These are phyloP conservation scores for Phocoena sinus DNA, from an alignment of 2,113 vertebrate genomes.

Conservation along the genomic window DNA sequence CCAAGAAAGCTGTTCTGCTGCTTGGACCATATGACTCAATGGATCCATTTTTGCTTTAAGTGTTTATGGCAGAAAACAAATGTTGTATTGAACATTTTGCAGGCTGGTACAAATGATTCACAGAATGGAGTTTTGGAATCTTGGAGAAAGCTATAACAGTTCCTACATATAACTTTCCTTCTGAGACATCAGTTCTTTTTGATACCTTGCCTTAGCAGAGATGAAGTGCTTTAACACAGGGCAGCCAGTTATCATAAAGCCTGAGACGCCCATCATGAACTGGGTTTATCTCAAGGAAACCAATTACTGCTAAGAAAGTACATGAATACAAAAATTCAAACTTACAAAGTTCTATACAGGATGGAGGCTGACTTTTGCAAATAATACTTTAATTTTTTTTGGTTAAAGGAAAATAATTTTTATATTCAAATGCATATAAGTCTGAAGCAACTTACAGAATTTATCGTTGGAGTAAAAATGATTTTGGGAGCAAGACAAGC, in stretches of 20 bases:
- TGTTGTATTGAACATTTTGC: background rate
- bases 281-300: background rate
- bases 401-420: background rate
- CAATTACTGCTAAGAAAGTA: background rate
- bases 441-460: background rate
- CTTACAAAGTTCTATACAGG: background rate
- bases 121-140: background rate
- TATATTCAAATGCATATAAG: background rate
- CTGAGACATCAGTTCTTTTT: background rate
- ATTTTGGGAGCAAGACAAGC: background rate
- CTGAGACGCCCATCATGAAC: background rate
- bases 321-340: background rate
- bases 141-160: background rate
- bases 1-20: background rate
- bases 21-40: background rate
- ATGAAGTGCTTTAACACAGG: background rate
- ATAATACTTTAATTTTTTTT: background rate
- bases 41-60: background rate
- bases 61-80: background rate
- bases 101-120: background rate
- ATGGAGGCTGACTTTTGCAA: background rate
- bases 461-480: background rate
- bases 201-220: background rate
- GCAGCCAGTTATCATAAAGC: background rate
- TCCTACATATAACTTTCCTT: background rate